phyloP scores from a whole-genome alignment of 2,888 invertebrate species.

The Erebia ligea region DNA sequence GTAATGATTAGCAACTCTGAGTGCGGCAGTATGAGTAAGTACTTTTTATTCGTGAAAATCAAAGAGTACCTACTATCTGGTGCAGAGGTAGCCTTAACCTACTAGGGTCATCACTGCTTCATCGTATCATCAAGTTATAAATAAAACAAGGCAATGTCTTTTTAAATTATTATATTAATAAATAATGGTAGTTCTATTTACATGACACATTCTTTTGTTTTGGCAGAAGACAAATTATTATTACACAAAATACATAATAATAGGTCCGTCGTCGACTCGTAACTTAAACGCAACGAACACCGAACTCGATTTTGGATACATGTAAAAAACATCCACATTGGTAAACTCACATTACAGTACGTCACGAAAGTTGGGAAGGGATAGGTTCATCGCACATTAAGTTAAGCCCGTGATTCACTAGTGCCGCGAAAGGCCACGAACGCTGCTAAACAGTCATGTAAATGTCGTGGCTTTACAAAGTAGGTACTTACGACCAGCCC shows the following conservation, averaged over 20 bases:
- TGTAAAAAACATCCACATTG: conserved; percentile 61
- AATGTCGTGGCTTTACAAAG: too few relatives aligned
- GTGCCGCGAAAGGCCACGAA: too few relatives aligned
- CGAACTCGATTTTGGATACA: conserved; percentile 42
- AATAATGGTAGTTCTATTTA: conserved; percentile 84
- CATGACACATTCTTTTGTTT: conserved; percentile 84
- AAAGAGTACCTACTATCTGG: too few relatives aligned
- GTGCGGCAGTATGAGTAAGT: too few relatives aligned
- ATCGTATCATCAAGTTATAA: conserved; percentile 36
- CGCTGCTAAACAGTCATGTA: too few relatives aligned
- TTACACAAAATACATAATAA: conserved; percentile 62
- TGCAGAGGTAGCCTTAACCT: too few relatives aligned
- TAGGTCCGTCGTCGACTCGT: conserved; percentile 52
- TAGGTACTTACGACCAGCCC: too few relatives aligned
- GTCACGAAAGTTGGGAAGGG: conserved; percentile 4
- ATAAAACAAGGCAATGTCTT: conserved; percentile 58
- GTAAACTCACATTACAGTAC: conserved; percentile 48
- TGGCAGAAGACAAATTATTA: conserved; percentile 83
- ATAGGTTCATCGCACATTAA: background rate
- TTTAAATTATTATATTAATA: conserved; percentile 83
- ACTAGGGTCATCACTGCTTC: too few relatives aligned
- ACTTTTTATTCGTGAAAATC: too few relatives aligned
- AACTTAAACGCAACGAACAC: conserved; percentile 56
- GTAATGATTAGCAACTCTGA: too few relatives aligned
- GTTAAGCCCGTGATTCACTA: too few relatives aligned